These are phyloP conservation scores for Chaetorhynchus papuensis DNA, from an alignment of 2,113 vertebrate species.

Conservation along the genomic window DNA sequence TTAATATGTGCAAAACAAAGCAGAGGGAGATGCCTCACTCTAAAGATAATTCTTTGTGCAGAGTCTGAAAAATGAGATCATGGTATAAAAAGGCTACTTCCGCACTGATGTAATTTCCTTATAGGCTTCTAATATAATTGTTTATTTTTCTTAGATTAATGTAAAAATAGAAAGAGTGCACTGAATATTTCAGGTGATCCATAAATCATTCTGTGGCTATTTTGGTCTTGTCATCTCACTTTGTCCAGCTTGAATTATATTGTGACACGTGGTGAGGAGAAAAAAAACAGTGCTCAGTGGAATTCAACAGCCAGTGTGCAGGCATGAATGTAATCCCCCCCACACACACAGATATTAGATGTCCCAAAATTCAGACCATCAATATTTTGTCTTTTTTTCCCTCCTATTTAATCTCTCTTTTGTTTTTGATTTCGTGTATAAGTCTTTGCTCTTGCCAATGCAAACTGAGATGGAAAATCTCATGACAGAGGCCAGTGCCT, in stretches of 20 bases:
- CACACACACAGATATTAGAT: fast-evolving
- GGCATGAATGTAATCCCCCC: fast-evolving
- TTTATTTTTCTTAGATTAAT: constrained; percentile 17
- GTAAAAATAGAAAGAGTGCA: not conserved
- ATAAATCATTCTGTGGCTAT: not conserved
- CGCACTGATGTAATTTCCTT: not conserved
- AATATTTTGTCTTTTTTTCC: not conserved
- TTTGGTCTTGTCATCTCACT: not conserved
- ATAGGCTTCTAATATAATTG: not conserved
- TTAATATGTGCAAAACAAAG: not conserved
- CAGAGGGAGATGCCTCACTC: not conserved
- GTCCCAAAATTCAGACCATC: not conserved
- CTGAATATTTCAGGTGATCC: not conserved
- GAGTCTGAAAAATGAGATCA: constrained; percentile 42
- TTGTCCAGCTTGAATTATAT: not conserved
- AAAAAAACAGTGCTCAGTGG: not conserved
- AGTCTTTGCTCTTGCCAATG: not conserved
- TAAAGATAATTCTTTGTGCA: not conserved
- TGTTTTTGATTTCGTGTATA: not conserved
- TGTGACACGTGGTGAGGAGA: fast-evolving
- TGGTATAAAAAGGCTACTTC: not conserved
- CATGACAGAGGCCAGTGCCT: not conserved
- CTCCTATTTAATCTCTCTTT: not conserved
- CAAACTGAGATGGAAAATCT: not conserved
- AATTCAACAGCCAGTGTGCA: not conserved